A percentile compares a stretch with the other conserved stretches of the same genome.
These are phyloP conservation scores for Listronotus bonariensis DNA, from an alignment of 1,140 invertebrate species.

Conservation along the genomic window DNA sequence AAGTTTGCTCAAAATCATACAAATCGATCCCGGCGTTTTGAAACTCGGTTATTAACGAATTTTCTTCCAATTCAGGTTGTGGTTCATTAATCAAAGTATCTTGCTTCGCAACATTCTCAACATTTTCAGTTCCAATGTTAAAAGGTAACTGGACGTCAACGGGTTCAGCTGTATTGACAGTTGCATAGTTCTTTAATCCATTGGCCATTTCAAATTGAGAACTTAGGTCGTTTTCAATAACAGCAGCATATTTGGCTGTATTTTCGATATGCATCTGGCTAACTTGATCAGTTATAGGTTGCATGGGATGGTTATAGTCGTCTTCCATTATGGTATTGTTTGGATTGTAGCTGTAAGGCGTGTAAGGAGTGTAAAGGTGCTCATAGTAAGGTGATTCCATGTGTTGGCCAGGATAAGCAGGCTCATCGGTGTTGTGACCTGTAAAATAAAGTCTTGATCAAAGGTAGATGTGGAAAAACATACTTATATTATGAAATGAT, in stretches of 20 bases:
- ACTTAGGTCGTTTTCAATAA: conserved; percentile 46
- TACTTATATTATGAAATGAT: too few relatives aligned
- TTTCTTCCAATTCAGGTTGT: conserved; percentile 49
- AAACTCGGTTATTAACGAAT: conserved; percentile 52
- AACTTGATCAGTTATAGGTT: conserved; percentile 26
- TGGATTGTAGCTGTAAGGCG: conserved; percentile 11
- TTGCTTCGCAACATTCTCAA: conserved; percentile 48
- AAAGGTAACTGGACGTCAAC: conserved; percentile 50
- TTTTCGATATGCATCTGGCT: conserved; percentile 33
- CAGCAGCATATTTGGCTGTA: conserved; percentile 45
- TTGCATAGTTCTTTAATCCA: conserved; percentile 54
- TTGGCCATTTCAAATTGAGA: conserved; percentile 49
- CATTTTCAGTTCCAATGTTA: conserved; percentile 53
- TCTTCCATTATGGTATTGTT: too few relatives aligned
- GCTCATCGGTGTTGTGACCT: conserved; percentile 1
- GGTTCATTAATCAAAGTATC: conserved; percentile 51
- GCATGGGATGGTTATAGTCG: neutral
- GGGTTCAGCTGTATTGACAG: conserved; percentile 52
- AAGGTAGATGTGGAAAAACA: too few relatives aligned
- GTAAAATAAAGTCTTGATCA: too few relatives aligned
- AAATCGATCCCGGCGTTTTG: conserved; percentile 51
- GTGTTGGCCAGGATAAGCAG: neutral
- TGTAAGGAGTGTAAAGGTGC: conserved; percentile 19
- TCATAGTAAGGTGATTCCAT: conserved; percentile 18
- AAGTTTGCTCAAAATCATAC: conserved; percentile 39